These are phyloP conservation scores for Sanderia malayensis DNA, from an alignment of 30 jellyfish, hydroid and myxozoan species.

Conservation along the genomic window DNA sequence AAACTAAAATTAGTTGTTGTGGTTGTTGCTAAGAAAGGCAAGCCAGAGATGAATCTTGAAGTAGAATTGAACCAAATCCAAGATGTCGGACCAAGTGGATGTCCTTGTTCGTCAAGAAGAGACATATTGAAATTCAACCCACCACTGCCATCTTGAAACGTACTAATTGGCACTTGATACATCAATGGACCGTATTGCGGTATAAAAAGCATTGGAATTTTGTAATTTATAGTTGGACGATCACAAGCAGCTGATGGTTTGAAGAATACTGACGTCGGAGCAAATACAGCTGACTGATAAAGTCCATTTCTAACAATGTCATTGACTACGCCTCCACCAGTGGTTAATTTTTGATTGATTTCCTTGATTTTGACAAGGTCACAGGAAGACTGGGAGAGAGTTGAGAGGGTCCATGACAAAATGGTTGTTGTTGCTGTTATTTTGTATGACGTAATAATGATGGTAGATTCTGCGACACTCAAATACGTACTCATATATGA, in stretches of 20 bases:
- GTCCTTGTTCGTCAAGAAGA: conserved; percentile 43
- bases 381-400: conserved; percentile 30
- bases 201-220: conserved; percentile 55
- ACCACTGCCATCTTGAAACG: conserved; percentile 66
- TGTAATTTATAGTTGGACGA: conserved; percentile 42
- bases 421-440: neutral
- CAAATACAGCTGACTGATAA: neutral
- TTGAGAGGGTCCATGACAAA: conserved; percentile 26
- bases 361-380: conserved; percentile 8
- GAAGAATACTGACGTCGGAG: conserved; percentile 8
- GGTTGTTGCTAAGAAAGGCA: conserved; percentile 42
- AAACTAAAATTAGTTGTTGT: neutral
- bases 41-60: conserved; percentile 61
- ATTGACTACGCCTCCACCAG: conserved; percentile 37
- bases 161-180: conserved; percentile 50
- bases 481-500: conserved; percentile 39
- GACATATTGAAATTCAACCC: conserved; percentile 14
- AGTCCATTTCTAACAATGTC: conserved; percentile 18
- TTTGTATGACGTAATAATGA: conserved; percentile 11
- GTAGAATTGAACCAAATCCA: conserved; percentile 69
- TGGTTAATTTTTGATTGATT: conserved; percentile 11
- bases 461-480: conserved; percentile 16
- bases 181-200: conserved; percentile 61
- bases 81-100: conserved; percentile 37
- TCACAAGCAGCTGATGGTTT: conserved; percentile 40